These are phyloP conservation scores for Lasioglossum villosulum DNA, from an alignment of 2,888 invertebrate species.

Conservation along the genomic window DNA sequence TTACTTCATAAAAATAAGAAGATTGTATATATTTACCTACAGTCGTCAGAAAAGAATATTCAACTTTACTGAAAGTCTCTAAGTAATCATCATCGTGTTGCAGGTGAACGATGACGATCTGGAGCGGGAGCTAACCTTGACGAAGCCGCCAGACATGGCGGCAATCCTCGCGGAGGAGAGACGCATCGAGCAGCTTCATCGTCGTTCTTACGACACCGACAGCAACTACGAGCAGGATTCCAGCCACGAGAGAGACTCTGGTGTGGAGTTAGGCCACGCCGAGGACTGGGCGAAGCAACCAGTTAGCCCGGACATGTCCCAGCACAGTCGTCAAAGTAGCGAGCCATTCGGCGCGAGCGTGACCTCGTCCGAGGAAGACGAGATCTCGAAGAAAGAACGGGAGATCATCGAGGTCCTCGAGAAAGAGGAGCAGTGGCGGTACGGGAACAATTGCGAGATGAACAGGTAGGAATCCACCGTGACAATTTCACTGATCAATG, in stretches of 20 bases:
- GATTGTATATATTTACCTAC: too few species aligned
- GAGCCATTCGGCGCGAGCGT: constrained; percentile 90
- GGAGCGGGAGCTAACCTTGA: constrained; percentile 89
- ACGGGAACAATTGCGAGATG: constrained; percentile 81
- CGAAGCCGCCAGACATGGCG: constrained; percentile 92
- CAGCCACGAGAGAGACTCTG: constrained; percentile 89
- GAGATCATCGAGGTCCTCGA: constrained; percentile 89
- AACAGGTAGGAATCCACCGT: constrained; percentile 75
- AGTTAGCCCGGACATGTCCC: constrained; percentile 84
- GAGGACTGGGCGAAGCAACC: constrained; percentile 83
- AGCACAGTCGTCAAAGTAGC: constrained; percentile 93
- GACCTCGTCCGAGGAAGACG: constrained; percentile 92
- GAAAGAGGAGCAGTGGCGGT: constrained; percentile 87
- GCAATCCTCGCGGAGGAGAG: constrained; percentile 92
- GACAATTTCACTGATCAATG: constrained; percentile 30
- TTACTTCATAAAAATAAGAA: too few species aligned
- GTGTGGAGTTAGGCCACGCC: constrained; percentile 89
- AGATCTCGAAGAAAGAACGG: constrained; percentile 88
- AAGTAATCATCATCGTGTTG: constrained; percentile 17
- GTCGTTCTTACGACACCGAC: constrained; percentile 90
- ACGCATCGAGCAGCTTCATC: constrained; percentile 91
- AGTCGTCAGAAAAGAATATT: too few species aligned
- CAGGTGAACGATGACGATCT: constrained; percentile 89
- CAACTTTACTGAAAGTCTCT: background rate
- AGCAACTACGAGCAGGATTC: constrained; percentile 85